Base-by-base conservation (phyloP, 2,888 invertebrate genomes). In the Chironomus riparius region DNA sequence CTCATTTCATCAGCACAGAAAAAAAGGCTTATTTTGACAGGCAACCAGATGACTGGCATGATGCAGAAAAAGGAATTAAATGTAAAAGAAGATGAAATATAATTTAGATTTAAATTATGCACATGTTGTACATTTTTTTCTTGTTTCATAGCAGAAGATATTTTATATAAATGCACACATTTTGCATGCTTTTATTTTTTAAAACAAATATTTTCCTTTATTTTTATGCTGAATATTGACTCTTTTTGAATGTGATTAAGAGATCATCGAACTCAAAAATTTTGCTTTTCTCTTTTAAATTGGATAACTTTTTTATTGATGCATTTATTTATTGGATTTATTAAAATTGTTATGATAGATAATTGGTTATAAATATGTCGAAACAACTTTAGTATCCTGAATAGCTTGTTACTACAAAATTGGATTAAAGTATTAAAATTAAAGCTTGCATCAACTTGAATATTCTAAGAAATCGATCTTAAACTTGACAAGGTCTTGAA, bases 231-330 rank as follows among this genome's bases (percentile, higher is more conserved):
- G 18, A 10, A 38, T 38, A 47, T 69, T 47, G 24, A 47, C 47
- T 69, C 24, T 28, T 70, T 13, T 24, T 18, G 50, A 70, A 70
- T 47, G 70, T 70, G 70, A 70, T 70, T 70, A 70, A 70, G 22
- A 70, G 70, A 70, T 70, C 70, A 70, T 70, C 50, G 50, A 70
- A 70, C 70, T 70, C 50, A 15, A 56, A n/a, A n/a, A n/a, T 50
- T 50, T 50, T 1, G 0, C 13, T 50, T n/a, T 15, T 10, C 38
- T 38, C 38, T 38, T 38, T 38, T 38, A 10, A 38, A 38, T 38
- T 38, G 38, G 10, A 10, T 38, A 38, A 7, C 10, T 38, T 38
- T 28, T 38, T 38, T 38, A 38, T 38, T 38, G 38, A 5, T 4
- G 38, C 1, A 10, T 4, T 38, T 38, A 10, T 38, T 38, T 38